Evolutionary conservation across 2,797 vertebrate species (phyloP).

Genomic region (Pitangus sulphuratus): DNA sequence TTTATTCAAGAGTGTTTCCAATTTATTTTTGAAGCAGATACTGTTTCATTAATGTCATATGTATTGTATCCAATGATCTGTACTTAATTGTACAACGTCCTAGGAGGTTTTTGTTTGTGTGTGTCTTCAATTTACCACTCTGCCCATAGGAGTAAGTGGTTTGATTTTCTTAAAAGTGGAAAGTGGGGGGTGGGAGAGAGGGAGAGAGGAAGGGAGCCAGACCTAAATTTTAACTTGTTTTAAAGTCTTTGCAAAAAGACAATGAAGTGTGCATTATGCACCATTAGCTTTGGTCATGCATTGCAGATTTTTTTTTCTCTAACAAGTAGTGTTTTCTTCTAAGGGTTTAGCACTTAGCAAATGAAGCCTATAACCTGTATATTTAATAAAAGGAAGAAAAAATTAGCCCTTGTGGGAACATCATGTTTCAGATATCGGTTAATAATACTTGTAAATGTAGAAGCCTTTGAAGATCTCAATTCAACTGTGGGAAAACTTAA

Average conservation of each 20-base stretch:
- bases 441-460: slow-evolving; percentile 85
- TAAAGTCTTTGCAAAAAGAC: slow-evolving; percentile 55
- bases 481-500: slow-evolving; percentile 87
- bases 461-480: slow-evolving; percentile 85
- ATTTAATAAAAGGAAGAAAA: slow-evolving; percentile 75
- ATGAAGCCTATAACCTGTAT: slow-evolving; percentile 79
- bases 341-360: slow-evolving; percentile 73
- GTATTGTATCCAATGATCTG: slow-evolving; percentile 50
- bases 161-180: slow-evolving; percentile 56
- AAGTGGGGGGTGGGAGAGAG: not conserved
- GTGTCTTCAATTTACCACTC: slow-evolving; percentile 56
- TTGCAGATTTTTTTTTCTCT: slow-evolving; percentile 66
- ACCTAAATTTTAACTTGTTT: slow-evolving; percentile 61
- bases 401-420: slow-evolving; percentile 82
- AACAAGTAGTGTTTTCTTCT: slow-evolving; percentile 71
- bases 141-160: slow-evolving; percentile 37
- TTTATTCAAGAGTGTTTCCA: slow-evolving; percentile 61
- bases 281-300: slow-evolving; percentile 55
- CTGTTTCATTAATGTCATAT: slow-evolving; percentile 53
- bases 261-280: slow-evolving; percentile 54
- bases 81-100: slow-evolving; percentile 52
- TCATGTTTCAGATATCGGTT: slow-evolving; percentile 84
- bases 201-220: slow-evolving; percentile 32
- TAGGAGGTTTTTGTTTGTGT: slow-evolving; percentile 50
- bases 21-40: slow-evolving; percentile 66